These are phyloP conservation scores for Lepisosteus oculatus DNA, from an alignment of 2,113 vertebrate species.

Conservation along the genomic window DNA sequence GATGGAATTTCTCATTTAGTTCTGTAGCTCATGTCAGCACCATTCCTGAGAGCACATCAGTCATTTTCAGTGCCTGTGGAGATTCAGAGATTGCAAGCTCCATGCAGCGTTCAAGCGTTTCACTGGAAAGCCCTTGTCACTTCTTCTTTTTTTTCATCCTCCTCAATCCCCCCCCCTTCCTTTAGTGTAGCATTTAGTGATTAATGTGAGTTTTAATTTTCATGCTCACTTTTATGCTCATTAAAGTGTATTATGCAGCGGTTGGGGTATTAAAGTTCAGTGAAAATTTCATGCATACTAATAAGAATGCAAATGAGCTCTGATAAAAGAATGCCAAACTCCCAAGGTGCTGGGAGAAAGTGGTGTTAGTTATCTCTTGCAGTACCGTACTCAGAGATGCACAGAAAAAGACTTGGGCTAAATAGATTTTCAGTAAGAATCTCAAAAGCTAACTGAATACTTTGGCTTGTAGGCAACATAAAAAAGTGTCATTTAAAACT, in stretches of 20 bases:
- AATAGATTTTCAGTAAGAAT: slow-evolving; percentile 38
- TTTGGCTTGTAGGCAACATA: background rate
- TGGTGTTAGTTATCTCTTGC: slow-evolving; percentile 55
- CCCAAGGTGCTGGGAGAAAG: slow-evolving; percentile 49
- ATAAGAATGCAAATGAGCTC: slow-evolving; percentile 79
- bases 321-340: slow-evolving; percentile 61
- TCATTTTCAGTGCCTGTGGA: slow-evolving; percentile 39
- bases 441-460: background rate
- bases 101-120: slow-evolving; percentile 30
- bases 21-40: slow-evolving; percentile 21
- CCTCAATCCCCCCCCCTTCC: slow-evolving; percentile 31
- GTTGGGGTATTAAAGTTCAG: slow-evolving; percentile 83
- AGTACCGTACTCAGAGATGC: slow-evolving; percentile 44
- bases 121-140: slow-evolving; percentile 16
- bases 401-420: slow-evolving; percentile 41
- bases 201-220: slow-evolving; percentile 84
- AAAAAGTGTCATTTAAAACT: background rate
- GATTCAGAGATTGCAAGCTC: slow-evolving; percentile 37
- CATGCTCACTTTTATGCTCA: slow-evolving; percentile 75
- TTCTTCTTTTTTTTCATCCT: slow-evolving; percentile 21
- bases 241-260: slow-evolving; percentile 78
- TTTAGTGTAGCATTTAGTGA: slow-evolving; percentile 67
- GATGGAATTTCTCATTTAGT: slow-evolving; percentile 38
- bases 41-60: slow-evolving; percentile 36
- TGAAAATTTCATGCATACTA: slow-evolving; percentile 83